These are phyloP conservation scores for Argyrosomus regius DNA, from an alignment of 2,797 vertebrate genomes.

Conservation along the genomic window DNA sequence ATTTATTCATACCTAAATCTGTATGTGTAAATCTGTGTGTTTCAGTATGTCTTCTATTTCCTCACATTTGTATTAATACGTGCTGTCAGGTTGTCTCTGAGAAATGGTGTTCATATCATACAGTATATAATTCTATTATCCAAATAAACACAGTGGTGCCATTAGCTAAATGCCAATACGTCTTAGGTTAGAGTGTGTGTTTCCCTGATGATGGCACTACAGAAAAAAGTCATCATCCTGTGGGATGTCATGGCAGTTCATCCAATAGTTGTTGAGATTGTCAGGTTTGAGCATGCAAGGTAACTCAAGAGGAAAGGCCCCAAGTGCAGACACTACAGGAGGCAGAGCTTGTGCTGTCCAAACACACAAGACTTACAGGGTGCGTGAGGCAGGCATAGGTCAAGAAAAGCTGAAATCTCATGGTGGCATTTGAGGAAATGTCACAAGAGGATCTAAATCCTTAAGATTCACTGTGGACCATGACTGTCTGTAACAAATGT, in stretches of 20 bases:
- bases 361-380: too few species aligned
- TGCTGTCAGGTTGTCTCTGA: neutral
- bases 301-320: too few species aligned
- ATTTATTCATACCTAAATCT: slow-evolving; percentile 17
- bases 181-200: neutral
- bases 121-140: neutral
- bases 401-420: too few species aligned
- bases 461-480: neutral
- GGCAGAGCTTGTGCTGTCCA: too few species aligned
- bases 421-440: neutral
- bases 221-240: neutral
- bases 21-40: slow-evolving; percentile 2
- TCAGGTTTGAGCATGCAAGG: too few species aligned
- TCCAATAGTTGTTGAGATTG: too few species aligned
- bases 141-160: neutral
- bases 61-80: slow-evolving; percentile 3
- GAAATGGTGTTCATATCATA: neutral
- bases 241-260: too few species aligned
- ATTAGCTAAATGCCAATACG: neutral
- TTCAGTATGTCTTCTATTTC: neutral
- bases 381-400: too few species aligned
- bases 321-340: too few species aligned
- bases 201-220: too few species aligned
- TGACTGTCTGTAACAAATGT: neutral
- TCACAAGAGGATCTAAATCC: neutral